phyloP scores from a whole-genome alignment of 2,797 vertebrate species.

The Onychomys torridus region DNA sequence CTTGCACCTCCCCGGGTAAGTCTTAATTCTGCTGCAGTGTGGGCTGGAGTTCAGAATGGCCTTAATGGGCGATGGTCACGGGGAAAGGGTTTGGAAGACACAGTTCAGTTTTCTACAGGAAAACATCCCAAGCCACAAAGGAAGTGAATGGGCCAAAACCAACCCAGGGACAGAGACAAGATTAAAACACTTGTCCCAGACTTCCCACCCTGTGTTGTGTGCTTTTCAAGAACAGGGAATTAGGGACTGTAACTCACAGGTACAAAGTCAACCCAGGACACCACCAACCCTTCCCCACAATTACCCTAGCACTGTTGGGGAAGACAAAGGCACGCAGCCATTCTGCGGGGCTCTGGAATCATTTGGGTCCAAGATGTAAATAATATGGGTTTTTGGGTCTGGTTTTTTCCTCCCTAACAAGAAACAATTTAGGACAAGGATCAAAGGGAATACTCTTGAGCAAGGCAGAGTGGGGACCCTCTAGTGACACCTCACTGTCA shows the following conservation, averaged over 20 bases:
- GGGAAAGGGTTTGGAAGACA: not conserved
- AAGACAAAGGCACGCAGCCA: not conserved
- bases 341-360: not conserved
- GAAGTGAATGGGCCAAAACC: not conserved
- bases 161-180: not conserved
- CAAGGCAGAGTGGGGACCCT: not conserved
- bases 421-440: not conserved
- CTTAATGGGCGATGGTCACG: not conserved
- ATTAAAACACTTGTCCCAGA: not conserved
- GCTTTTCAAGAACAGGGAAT: not conserved
- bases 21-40: not conserved
- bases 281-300: not conserved
- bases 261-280: not conserved
- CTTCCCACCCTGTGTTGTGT: not conserved
- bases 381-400: not conserved
- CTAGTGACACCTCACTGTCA: not conserved
- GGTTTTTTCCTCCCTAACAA: not conserved
- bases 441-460: not conserved
- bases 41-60: rapidly evolving
- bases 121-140: not conserved
- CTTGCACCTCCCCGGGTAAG: not conserved
- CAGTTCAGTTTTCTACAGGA: not conserved
- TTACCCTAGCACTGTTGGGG: not conserved
- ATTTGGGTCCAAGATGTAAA: not conserved
- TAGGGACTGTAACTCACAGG: not conserved